Evolutionary conservation across 1,140 invertebrate species (phyloP), one percentile per base, ranked within the genome.

Genomic region (Tetragonula clypearis): DNA sequence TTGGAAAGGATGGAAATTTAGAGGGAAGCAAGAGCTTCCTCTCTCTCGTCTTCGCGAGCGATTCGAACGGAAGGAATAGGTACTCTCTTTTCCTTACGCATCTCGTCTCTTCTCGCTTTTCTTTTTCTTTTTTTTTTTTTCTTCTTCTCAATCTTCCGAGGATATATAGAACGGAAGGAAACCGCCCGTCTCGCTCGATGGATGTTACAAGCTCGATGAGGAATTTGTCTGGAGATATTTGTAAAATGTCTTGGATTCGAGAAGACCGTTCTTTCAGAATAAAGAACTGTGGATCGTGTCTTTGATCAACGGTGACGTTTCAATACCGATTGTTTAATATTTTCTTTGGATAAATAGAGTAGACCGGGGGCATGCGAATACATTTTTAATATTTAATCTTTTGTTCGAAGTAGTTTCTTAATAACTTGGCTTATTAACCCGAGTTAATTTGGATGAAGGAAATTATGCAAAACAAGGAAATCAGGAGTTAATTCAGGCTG

Each of bases 1-100:
- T 62, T 21, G 23, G 12, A 72, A 72, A 72, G 69, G 23, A 72
- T 72, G 41, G 41, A 72, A 53, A 72, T 72, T 53, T 53, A 49
- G 41, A 49, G 35, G 12, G 23, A 69, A 0, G 35, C 35, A 21
- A 23, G 11, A 41, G 69, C 23, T 72, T 71, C n/a, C 35, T 35
- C 62, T 66, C n/a, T 66, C 15, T 30, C n/a, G n/a, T 30, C 26
- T 41, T 4, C 19, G 41, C 8, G 21, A 72, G 9, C 41, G 69
- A 72, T 72, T 72, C 69, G 5, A 71, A 41, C 66, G 19, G 21
- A 71, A 41, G 68, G 68, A 71, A 71, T 71, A 71, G 6, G 6
- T 49, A 49, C 68, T 71, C 68, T 71, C 68, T 41, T 71, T 41
- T 49, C 21, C 41, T 23, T 53, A 2, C 41, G 68, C 68, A 23